Conservation (phyloP, 1,140 invertebrate genomes). For the Monomorium pharaonis region DNA sequence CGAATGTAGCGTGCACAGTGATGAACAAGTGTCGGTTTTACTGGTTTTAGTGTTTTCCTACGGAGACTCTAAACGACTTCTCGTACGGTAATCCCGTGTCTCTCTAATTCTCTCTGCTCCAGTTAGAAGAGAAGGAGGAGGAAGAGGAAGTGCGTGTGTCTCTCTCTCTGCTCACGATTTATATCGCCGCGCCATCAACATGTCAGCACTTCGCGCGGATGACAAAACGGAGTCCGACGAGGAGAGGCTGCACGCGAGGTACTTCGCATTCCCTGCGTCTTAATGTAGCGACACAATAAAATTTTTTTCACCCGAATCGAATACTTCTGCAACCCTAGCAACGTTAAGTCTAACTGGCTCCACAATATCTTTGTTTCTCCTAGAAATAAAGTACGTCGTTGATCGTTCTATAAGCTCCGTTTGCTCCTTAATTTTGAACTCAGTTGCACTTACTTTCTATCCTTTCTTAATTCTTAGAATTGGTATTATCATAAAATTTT, state of each 20-base stretch:
- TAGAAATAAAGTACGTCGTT: neutral
- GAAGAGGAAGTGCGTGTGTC: no score
- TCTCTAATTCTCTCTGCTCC: no score
- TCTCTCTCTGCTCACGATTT: neutral
- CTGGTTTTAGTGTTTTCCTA: neutral
- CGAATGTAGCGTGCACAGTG: neutral
- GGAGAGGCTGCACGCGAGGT: slow-evolving; percentile 20
- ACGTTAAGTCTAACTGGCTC: neutral
- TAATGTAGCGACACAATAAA: neutral
- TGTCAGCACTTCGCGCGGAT: slow-evolving; percentile 48
- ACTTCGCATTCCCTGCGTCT: neutral
- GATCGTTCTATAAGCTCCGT: neutral
- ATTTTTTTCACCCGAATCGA: neutral
- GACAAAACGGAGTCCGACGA: slow-evolving; percentile 16
- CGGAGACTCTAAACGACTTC: no score
- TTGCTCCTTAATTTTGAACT: no score
- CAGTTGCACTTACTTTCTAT: no score
- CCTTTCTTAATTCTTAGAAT: no score
- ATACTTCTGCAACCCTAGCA: neutral
- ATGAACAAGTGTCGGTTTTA: neutral
- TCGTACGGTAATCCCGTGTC: no score
- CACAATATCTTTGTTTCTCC: neutral
- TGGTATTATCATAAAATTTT: no score
- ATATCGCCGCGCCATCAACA: neutral
- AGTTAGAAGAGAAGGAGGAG: no score